These are phyloP conservation scores for Axea sp. DNA, from an alignment of 2,888 invertebrate species.

Conservation along the genomic window DNA sequence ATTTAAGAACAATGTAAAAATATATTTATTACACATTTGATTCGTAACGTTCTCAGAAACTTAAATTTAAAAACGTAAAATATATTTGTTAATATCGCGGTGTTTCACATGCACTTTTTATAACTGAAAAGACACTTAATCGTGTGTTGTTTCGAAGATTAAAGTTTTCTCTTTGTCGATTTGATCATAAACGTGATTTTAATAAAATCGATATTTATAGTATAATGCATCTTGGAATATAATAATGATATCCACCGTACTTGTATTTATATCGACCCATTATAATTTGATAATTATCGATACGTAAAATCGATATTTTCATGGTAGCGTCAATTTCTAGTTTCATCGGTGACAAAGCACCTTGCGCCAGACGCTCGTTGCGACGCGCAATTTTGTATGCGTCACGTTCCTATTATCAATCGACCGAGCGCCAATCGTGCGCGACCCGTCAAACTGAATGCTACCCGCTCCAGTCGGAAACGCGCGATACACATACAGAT, in stretches of 20 bases:
- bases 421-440: constrained; percentile 56
- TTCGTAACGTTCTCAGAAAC: too few species aligned
- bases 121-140: too few species aligned
- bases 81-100: too few species aligned
- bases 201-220: constrained; percentile 5
- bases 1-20: too few species aligned
- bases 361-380: constrained; percentile 47
- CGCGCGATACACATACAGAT: constrained; percentile 44
- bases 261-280: constrained; percentile 18
- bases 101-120: too few species aligned
- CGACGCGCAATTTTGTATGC: constrained; percentile 57
- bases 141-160: too few species aligned
- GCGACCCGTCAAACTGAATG: constrained; percentile 55
- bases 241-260: constrained; percentile 7
- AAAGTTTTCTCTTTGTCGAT: too few species aligned
- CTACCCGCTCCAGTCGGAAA: constrained; percentile 48
- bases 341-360: constrained; percentile 47
- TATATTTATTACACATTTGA: too few species aligned
- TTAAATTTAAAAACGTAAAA: too few species aligned
- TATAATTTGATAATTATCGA: constrained; percentile 49
- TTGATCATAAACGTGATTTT: too few species aligned
- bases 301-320: constrained; percentile 47
- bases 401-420: constrained; percentile 60
- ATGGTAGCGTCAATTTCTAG: constrained; percentile 44
- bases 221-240: constrained; percentile 1